Conservation (phyloP, 2,888 invertebrate genomes). For the Cyclophora punctaria region DNA sequence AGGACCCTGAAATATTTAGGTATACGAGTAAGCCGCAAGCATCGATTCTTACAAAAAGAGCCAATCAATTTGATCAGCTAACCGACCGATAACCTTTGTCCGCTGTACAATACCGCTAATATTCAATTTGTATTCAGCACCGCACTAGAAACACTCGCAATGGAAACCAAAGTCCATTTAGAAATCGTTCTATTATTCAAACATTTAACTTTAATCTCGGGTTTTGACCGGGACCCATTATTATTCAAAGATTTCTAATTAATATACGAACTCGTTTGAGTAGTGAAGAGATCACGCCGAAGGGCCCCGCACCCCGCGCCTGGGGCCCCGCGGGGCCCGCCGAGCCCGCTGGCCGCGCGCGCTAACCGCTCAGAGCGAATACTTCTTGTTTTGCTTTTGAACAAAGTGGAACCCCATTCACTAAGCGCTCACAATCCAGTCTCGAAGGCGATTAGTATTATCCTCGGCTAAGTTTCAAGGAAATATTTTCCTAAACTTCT, state of each 20-base stretch:
- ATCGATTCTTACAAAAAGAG: slow-evolving; percentile 8
- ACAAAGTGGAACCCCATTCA: slow-evolving; percentile 8
- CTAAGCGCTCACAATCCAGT: slow-evolving; percentile 15
- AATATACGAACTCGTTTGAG: neutral
- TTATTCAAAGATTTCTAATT: neutral
- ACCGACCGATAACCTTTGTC: slow-evolving; percentile 12
- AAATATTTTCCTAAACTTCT: slow-evolving; percentile 16
- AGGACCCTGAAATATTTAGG: neutral
- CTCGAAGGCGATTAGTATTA: slow-evolving; percentile 15
- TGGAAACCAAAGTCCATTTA: slow-evolving; percentile 11
- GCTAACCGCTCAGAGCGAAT: neutral
- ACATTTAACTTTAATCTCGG: slow-evolving; percentile 6
- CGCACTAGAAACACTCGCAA: slow-evolving; percentile 7
- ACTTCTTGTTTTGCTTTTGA: neutral
- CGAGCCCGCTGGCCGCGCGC: neutral
- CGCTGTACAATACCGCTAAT: slow-evolving; percentile 12
- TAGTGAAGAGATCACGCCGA: neutral
- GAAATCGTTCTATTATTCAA: slow-evolving; percentile 12
- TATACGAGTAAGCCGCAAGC: no score
- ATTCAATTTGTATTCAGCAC: slow-evolving; percentile 18
- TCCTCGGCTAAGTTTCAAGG: slow-evolving; percentile 13
- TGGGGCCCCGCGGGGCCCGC: neutral
- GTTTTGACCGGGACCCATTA: neutral
- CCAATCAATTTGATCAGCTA: slow-evolving; percentile 15
- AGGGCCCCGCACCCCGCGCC: neutral